Conservation (phyloP, 2,113 vertebrate species). For the Tricholaema leucomelas region DNA sequence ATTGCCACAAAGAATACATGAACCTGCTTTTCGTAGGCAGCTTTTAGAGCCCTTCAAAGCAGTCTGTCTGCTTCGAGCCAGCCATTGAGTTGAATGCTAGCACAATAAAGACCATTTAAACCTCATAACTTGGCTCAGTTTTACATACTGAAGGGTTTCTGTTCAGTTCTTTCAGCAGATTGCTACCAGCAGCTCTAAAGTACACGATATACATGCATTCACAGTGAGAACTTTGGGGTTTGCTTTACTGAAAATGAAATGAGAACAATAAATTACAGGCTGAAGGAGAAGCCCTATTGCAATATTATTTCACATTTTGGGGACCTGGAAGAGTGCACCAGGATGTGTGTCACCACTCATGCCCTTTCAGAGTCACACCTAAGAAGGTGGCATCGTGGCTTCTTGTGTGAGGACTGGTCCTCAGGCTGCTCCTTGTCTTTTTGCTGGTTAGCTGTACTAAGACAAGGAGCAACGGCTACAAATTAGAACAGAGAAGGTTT, state of each 20-base stretch:
- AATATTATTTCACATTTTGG: not conserved
- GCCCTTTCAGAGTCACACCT: not conserved
- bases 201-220: not conserved
- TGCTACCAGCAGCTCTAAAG: not conserved
- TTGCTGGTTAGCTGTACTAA: too few relatives aligned
- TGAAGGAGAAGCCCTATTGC: not conserved
- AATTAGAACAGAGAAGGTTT: too few relatives aligned
- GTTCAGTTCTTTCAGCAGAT: conserved; percentile 6
- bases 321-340: not conserved
- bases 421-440: too few relatives aligned
- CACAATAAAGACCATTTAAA: conserved; percentile 37
- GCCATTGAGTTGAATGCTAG: conserved; percentile 40
- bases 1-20: conserved; percentile 33
- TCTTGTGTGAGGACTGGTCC: not conserved
- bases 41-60: conserved; percentile 54
- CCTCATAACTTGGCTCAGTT: not conserved
- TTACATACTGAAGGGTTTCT: not conserved
- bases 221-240: not conserved
- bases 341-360: not conserved
- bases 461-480: too few relatives aligned
- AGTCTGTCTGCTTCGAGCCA: conserved; percentile 50
- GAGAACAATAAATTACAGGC: too few relatives aligned
- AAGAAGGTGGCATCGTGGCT: not conserved
- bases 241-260: too few relatives aligned
- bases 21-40: conserved; percentile 50